Evolutionary conservation across 2,113 vertebrate species (phyloP).

Genomic region (Chaetura pelagica): DNA sequence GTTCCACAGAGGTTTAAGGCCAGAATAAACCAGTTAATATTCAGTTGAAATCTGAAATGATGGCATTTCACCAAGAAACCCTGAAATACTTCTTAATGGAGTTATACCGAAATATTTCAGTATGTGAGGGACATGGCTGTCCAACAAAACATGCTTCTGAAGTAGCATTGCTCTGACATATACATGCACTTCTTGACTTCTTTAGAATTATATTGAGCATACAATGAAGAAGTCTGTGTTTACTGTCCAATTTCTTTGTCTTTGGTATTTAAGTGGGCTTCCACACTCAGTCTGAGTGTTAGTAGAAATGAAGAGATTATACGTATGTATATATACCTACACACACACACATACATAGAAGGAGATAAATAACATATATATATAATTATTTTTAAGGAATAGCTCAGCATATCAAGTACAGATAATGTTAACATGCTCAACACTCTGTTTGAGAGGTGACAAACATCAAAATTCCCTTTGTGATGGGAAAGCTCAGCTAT

Average conservation of each 20-base stretch:
- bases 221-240: neutral
- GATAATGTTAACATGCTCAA: neutral
- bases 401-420: neutral
- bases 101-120: neutral
- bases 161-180: neutral
- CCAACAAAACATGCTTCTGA: neutral
- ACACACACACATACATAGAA: no score
- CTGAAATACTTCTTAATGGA: neutral
- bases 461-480: neutral
- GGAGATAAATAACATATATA: no score
- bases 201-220: neutral
- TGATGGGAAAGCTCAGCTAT: neutral
- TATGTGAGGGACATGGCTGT: neutral
- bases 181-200: neutral
- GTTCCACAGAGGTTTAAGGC: neutral
- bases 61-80: neutral
- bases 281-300: neutral
- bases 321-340: no score
- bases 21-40: neutral
- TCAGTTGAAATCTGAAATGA: neutral
- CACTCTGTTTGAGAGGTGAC: neutral
- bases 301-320: neutral
- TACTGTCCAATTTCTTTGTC: neutral
- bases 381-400: neutral
- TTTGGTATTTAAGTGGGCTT: neutral